Base-by-base conservation (phyloP, 2,797 vertebrate species). In the Petrocephalus sullivani region DNA sequence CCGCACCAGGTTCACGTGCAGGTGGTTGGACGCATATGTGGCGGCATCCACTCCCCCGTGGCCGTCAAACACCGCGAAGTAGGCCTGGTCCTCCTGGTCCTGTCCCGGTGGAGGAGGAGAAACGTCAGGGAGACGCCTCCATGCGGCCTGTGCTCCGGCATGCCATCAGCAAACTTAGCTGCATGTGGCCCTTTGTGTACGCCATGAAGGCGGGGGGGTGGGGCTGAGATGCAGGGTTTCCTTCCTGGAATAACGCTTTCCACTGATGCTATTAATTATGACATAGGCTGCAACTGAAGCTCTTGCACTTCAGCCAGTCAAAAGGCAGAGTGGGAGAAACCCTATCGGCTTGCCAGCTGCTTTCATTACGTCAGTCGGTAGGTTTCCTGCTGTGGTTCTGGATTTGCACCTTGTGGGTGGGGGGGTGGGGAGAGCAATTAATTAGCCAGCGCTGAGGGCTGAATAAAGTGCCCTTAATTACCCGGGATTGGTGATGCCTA, bases 61-160 rank as follows among this genome's bases (percentile, higher is more conserved):
- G 0, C 98, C 98, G 37, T 99, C 98, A 84, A 98, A 99, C 91
- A 99, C 98, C 0, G 97, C 98, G 41, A 99, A 99, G 93, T 97
- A 99, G 8, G 98, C 98, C 95, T 99, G 98, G 89, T 99, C 98
- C 91, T 99, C 98, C 92, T 98, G 98, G 93, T 99, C 98, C 98
- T 99, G 94, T 54, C n/a, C 21, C n/a, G 6, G 67, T 19, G 16
- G 61, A 61, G 49, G 46, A 61, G n/a, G 14, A 28, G 21, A 19
- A 2, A 33, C n/a, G 28, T 71, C n/a, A 85, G 28, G n/a, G 87
- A 41, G 9, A 83, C n/a, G 54, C 41, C 61, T 21, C 49, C 81
- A 21, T n/a, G 6, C 2, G 49, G 49, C 81, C 81, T 7, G n/a
- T 14, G 37, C 10, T 21, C 28, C 2, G 5, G 46, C 2, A 10